phyloP scores from a whole-genome alignment of 2,113 vertebrate genomes.

The Dasyornis broadbenti region DNA sequence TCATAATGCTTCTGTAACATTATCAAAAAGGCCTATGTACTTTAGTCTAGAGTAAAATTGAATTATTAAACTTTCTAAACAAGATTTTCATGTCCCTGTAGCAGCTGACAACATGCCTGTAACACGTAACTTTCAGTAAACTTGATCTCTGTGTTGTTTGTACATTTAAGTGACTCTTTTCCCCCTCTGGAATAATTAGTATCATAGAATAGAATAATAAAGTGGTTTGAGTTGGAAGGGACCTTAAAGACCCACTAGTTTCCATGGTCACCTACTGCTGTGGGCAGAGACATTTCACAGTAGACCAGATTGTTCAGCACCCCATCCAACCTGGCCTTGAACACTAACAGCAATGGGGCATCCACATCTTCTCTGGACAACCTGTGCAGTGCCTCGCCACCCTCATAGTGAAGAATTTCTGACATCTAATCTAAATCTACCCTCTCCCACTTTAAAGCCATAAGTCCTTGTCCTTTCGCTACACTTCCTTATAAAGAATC shows the following conservation, averaged over 20 bases:
- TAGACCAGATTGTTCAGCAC: background rate
- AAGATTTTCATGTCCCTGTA: background rate
- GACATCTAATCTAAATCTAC: background rate
- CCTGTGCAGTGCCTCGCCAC: background rate
- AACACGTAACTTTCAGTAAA: background rate
- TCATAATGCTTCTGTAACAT: background rate
- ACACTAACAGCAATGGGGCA: background rate
- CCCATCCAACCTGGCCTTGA: background rate
- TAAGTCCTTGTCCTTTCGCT: background rate
- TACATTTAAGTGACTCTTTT: background rate
- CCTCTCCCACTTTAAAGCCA: background rate
- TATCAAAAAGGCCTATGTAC: background rate
- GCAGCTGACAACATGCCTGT: background rate
- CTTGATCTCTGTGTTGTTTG: background rate
- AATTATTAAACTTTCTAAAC: background rate
- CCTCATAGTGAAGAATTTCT: background rate
- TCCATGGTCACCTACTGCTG: background rate
- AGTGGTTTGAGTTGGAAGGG: background rate
- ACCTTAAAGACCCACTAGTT: background rate
- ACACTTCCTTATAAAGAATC: background rate
- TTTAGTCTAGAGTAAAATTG: background rate
- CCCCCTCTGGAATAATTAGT: background rate
- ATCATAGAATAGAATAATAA: background rate
- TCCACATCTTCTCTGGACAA: background rate
- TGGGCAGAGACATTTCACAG: background rate